Evolutionary conservation across 2,113 vertebrate species (phyloP).

Genomic region (Lota lota): DNA sequence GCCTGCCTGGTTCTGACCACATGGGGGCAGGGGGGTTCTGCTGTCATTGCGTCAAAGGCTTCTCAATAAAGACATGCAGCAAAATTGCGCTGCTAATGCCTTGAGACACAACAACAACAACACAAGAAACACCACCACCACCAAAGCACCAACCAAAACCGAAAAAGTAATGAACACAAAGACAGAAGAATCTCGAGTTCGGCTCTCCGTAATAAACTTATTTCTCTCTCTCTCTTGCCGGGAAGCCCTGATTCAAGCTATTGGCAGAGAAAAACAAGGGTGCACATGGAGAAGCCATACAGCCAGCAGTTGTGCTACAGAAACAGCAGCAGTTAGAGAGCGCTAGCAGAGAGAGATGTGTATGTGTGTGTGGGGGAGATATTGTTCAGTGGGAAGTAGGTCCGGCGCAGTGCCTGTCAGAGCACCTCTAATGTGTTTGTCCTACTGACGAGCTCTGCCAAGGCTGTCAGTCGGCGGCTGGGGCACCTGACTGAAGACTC

Average conservation of each 20-base stretch:
- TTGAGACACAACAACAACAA: conserved; percentile 51
- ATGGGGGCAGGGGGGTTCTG: conserved; percentile 42
- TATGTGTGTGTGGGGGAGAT: conserved; percentile 7
- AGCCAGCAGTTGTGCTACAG: conserved; percentile 32
- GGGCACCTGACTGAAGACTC: conserved; percentile 59
- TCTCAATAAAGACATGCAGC: conserved; percentile 52
- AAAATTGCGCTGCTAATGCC: conserved; percentile 41
- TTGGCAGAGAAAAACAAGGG: conserved; percentile 15
- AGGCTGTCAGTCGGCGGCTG: conserved; percentile 56
- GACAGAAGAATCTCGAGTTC: conserved; percentile 37
- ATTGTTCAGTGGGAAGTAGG: conserved; percentile 23
- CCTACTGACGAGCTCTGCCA: conserved; percentile 54
- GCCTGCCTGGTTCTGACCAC: conserved; percentile 60
- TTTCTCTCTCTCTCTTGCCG: neutral
- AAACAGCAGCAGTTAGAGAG: conserved; percentile 14
- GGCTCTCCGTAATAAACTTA: conserved; percentile 42
- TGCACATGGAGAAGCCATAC: conserved; percentile 36
- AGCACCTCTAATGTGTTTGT: conserved; percentile 53
- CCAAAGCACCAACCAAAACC: neutral
- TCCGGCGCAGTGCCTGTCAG: conserved; percentile 51
- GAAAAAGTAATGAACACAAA: conserved; percentile 9
- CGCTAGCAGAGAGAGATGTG: no score
- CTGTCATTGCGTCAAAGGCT: conserved; percentile 59
- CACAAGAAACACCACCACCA: conserved; percentile 36
- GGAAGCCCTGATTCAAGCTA: conserved; percentile 27